A percentile compares a stretch with the other conserved stretches of the same genome.
These are phyloP conservation scores for Gisinianus flammeolus DNA, from an alignment of 2,888 invertebrate species.

Conservation along the genomic window DNA sequence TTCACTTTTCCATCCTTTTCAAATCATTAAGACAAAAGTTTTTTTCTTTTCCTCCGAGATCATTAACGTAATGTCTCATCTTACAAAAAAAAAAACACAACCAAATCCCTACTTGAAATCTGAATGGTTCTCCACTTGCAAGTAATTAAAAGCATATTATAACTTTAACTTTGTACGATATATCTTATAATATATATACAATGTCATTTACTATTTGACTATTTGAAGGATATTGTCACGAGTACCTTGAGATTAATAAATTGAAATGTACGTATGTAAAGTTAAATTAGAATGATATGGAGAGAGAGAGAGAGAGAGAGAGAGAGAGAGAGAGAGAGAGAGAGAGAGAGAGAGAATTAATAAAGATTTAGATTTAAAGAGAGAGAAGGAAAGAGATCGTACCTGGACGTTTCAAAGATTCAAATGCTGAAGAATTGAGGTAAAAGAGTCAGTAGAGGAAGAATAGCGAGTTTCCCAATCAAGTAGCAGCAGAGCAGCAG, in stretches of 20 bases:
- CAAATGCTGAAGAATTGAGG: constrained; percentile 17
- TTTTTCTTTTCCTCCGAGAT: neutral
- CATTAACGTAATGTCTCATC: neutral
- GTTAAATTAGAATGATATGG: neutral
- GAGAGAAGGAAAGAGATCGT: constrained; percentile 19
- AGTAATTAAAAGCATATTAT: too few relatives aligned
- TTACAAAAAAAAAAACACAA: too few relatives aligned
- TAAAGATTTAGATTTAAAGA: neutral
- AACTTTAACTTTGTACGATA: too few relatives aligned
- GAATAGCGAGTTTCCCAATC: constrained; percentile 15
- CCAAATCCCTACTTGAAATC: too few relatives aligned
- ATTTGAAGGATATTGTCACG: too few relatives aligned
- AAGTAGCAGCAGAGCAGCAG: constrained; percentile 21
- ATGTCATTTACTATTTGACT: too few relatives aligned
- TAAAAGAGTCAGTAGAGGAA: constrained; percentile 8
- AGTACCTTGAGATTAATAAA: too few relatives aligned
- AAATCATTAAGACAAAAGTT: constrained; percentile 1
- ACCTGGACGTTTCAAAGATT: constrained; percentile 20
- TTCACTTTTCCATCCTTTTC: neutral
- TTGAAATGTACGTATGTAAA: too few relatives aligned
- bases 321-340: constrained; percentile 7
- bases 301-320: neutral
- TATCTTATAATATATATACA: too few relatives aligned
- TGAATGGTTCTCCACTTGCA: too few relatives aligned
- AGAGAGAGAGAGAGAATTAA: neutral